Conservation (phyloP, 2,113 vertebrate genomes). For the Tretioscincus oriximinensis region DNA sequence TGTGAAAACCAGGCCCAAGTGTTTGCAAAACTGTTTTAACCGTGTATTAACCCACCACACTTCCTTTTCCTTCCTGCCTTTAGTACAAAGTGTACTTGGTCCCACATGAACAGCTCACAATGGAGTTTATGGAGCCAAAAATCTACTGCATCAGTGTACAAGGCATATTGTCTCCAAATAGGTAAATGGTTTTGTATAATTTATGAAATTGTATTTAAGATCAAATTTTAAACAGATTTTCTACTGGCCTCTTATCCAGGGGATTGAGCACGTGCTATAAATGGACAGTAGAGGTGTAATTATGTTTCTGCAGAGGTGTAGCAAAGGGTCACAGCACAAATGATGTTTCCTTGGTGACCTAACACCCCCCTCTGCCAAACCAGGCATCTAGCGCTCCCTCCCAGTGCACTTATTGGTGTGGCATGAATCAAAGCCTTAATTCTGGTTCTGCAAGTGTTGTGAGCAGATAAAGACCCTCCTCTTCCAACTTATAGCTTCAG, state of each 20-base stretch:
- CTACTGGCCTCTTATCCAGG: not conserved
- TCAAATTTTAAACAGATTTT: not conserved
- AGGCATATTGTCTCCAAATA: conserved; percentile 81
- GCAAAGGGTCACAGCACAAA: too few relatives aligned
- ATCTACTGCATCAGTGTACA: conserved; percentile 86
- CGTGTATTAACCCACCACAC: not conserved
- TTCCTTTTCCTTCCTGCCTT: not conserved
- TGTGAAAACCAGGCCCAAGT: not conserved
- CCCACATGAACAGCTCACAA: conserved; percentile 78
- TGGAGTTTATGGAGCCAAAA: conserved; percentile 82
- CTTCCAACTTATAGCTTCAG: too few relatives aligned
- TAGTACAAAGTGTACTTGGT: conserved; percentile 86
- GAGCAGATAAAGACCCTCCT: too few relatives aligned
- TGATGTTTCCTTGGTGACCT: too few relatives aligned
- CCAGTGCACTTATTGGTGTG: too few relatives aligned
- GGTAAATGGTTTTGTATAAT: conserved; percentile 65
- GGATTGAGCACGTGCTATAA: not conserved
- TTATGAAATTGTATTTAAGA: not conserved
- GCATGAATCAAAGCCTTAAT: too few relatives aligned
- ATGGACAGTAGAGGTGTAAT: not conserved
- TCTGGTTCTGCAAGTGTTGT: too few relatives aligned
- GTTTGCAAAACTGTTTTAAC: not conserved
- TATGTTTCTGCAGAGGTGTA: too few relatives aligned
- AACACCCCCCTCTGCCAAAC: too few relatives aligned
- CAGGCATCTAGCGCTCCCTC: too few relatives aligned